Base-by-base conservation (phyloP, 2,113 vertebrate genomes). In the Indicator maculatus region DNA sequence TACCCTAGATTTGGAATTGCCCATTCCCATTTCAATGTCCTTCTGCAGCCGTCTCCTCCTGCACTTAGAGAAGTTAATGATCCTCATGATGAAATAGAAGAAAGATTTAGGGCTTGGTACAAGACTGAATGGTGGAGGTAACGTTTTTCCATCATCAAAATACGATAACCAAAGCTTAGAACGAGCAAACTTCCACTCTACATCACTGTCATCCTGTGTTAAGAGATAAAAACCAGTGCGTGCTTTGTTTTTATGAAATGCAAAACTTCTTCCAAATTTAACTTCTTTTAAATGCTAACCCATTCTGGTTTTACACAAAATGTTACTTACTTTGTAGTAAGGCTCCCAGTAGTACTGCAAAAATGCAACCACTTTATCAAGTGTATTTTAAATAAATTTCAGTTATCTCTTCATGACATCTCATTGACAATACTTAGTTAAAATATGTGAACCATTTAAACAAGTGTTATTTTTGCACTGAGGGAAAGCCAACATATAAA, bases 181-280 rank as follows among this genome's bases (percentile, higher is more conserved):
- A 45, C 98, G 98, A 31, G 98, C 98, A 41, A 99, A 99, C 86
- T 99, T 99, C 98, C 98, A 99, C 79, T 99, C 98, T 31, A 99
- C 98, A 12, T 99, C 98, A 55, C 98, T 98, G 96, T 99, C 98
- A 86, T 99, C 98, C 98, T 99, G 92, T 26, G 33, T 91, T 31
- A 52, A 77, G 87, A 96, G 41, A 96, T 39, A 18, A 92, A 93
- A 93, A 55, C 36, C 36, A 94, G 44, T 8, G 33, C 6, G 1
- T 31, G 36, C 18, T 93, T 77, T n/a, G 7, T 23, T 86, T 84
- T 33, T 67, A 74, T 47, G 30, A 79, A 83, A 73, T 26, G 28
- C 30, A 61, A 83, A 74, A 23, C 19, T 89, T 72, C 12, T 58
- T 73, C 39, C 55, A 72, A 73, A 74, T 38, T 2, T 70, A 87